Evolutionary conservation across 2,888 invertebrate genomes (phyloP), one percentile per base, ranked within the genome.

Genomic region (Amphiduros pacificus): DNA sequence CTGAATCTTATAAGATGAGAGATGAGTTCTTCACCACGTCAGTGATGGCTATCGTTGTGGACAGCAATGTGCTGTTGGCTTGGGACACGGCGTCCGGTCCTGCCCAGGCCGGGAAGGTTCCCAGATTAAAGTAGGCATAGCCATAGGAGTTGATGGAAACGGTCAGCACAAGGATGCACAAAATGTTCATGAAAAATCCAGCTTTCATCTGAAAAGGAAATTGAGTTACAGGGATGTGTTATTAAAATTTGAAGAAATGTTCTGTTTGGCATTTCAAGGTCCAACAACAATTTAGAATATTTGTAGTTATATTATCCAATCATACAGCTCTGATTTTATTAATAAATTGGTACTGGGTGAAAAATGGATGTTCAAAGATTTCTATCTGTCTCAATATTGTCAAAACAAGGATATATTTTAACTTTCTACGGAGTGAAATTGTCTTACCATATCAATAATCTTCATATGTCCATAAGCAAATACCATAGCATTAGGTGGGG

Each of bases 401-500:
- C n/a, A n/a, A n/a, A n/a, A n/a, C n/a, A n/a, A n/a, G n/a, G n/a
- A n/a, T n/a, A n/a, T n/a, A n/a, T n/a, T 11, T 36, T 36, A 36
- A 11, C 9, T 36, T 11, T 36, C 9, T 36, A 36, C 20, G 22
- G 6, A 52, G 11, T 27, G 20, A 14, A 27, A 5, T 17, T 55
- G 36, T 62, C 75, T 70, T 66, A 83, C 83, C 83, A 83, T 82
- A 62, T 83, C 83, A 5, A 71, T 61, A 3, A 82, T 78, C 54
- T 69, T 76, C 20, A 83, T 64, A 63, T 76, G 71, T n/a, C 82
- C 81, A 44, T 76, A 74, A 0, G 81, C 91, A 24, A 91, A 91
- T 0, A 92, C 94, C 63, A 97, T 92, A 2, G 96, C 95, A 83
- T 96, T 96, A 20, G 95, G 94, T 1, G 95, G 94, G 0, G 95